phyloP scores from a whole-genome alignment of 2,113 vertebrate species.

The Ahaetulla prasina region DNA sequence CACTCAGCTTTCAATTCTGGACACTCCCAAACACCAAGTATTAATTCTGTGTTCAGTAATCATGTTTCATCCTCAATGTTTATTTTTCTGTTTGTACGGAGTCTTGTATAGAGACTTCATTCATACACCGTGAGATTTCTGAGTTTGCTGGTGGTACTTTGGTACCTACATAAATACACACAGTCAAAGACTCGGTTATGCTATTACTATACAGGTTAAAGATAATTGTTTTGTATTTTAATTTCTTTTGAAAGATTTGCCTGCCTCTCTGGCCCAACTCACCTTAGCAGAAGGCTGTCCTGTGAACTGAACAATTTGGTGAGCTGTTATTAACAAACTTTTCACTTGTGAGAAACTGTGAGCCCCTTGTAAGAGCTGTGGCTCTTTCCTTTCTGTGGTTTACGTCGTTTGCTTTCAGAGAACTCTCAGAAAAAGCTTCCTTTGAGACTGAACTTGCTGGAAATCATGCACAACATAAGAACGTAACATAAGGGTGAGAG shows the following conservation, averaged over 20 bases:
- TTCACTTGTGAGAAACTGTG: neutral
- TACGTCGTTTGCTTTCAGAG: neutral
- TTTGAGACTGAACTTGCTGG: neutral
- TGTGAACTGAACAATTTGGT: neutral
- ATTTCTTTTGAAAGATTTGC: neutral
- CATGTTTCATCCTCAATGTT: neutral
- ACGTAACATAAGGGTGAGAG: neutral
- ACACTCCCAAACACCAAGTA: neutral
- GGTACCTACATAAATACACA: neutral
- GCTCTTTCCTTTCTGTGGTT: constrained; percentile 2
- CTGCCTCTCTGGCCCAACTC: neutral
- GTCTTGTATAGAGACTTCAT: neutral
- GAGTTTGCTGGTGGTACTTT: neutral
- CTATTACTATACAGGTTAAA: neutral
- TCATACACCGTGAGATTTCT: neutral
- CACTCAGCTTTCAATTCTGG: neutral
- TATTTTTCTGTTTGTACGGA: neutral
- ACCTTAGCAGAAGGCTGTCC: neutral
- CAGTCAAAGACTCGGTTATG: neutral
- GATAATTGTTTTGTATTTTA: neutral
- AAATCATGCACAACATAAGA: neutral
- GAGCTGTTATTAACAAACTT: constrained; percentile 1
- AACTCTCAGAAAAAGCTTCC: neutral
- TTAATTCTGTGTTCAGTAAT: neutral
- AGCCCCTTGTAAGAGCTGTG: neutral